Percentiles rank a stretch among this genome's conserved stretches.
These are phyloP conservation scores for Malurus melanocephalus DNA, from an alignment of 2,113 vertebrate species.

Conservation along the genomic window DNA sequence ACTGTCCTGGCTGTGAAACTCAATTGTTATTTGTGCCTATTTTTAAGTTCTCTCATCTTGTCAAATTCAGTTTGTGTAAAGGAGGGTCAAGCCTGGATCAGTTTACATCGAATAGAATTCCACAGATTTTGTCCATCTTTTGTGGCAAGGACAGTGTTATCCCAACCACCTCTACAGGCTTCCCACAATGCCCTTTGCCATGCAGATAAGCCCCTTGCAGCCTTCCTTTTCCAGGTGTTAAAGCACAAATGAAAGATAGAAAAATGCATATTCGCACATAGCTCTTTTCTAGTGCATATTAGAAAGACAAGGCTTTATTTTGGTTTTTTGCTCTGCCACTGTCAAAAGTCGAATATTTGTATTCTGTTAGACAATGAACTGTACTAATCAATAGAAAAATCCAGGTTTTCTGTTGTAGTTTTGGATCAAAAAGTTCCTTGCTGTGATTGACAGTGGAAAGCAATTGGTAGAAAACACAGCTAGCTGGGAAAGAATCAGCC, in stretches of 20 bases:
- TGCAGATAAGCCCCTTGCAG: neutral
- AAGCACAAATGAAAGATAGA: neutral
- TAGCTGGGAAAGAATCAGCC: neutral
- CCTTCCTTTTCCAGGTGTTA: neutral
- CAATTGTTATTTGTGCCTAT: neutral
- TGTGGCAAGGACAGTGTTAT: neutral
- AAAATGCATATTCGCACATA: neutral
- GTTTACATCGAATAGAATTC: neutral
- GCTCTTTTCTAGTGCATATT: neutral
- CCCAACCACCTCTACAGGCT: neutral
- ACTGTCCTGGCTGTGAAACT: neutral
- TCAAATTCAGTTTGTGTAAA: neutral
- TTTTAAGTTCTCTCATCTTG: neutral
- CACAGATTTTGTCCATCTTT: neutral
- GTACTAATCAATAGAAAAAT: neutral
- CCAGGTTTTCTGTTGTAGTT: neutral
- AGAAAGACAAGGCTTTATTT: neutral
- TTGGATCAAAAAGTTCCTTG: neutral
- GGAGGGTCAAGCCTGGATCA: neutral
- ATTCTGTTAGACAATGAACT: neutral
- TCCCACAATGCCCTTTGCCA: neutral
- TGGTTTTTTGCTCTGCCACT: neutral
- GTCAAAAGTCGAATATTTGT: neutral
- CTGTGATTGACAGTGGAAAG: neutral
- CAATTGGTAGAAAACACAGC: neutral